A percentile compares a stretch with the other conserved stretches of the same genome.
phyloP scores from a whole-genome alignment of 2,797 vertebrate genomes.

The Gephyroberyx darwinii region DNA sequence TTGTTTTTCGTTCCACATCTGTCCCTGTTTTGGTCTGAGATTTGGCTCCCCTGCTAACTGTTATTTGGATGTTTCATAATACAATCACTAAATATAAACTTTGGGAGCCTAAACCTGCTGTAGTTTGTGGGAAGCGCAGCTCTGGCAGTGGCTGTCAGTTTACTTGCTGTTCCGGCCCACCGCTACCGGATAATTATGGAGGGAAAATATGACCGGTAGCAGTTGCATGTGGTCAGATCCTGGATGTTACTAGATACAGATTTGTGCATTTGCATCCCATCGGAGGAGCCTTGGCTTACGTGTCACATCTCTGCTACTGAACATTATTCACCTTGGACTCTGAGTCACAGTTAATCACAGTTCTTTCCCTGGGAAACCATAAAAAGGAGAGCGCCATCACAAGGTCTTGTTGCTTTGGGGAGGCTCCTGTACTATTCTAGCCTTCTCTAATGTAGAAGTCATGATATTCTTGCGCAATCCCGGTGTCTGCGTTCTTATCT shows the following conservation, averaged over 20 bases:
- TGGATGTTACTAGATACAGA: no score
- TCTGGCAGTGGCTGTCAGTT: background rate
- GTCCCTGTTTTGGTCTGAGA: constrained; percentile 9
- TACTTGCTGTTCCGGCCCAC: background rate
- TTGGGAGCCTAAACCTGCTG: background rate
- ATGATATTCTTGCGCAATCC: background rate
- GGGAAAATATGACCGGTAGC: background rate
- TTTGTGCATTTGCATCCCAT: background rate
- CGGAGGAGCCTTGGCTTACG: background rate
- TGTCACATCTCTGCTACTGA: background rate
- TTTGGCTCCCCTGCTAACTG: constrained; percentile 21
- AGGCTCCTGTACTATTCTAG: background rate
- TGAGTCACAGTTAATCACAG: background rate
- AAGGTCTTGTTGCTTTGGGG: background rate
- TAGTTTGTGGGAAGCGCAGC: background rate
- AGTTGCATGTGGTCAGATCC: background rate
- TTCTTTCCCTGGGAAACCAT: background rate
- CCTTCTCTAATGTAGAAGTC: background rate
- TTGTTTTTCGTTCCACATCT: constrained; percentile 16
- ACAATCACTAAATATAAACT: constrained; percentile 6
- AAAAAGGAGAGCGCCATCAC: background rate
- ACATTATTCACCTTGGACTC: background rate
- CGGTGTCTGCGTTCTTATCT: constrained; percentile 4
- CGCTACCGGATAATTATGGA: background rate
- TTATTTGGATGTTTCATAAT: constrained; percentile 20